Evolutionary conservation across 1,140 invertebrate genomes (phyloP), one percentile per base, ranked within the genome.

Genomic region (Mesaphorura yosii): DNA sequence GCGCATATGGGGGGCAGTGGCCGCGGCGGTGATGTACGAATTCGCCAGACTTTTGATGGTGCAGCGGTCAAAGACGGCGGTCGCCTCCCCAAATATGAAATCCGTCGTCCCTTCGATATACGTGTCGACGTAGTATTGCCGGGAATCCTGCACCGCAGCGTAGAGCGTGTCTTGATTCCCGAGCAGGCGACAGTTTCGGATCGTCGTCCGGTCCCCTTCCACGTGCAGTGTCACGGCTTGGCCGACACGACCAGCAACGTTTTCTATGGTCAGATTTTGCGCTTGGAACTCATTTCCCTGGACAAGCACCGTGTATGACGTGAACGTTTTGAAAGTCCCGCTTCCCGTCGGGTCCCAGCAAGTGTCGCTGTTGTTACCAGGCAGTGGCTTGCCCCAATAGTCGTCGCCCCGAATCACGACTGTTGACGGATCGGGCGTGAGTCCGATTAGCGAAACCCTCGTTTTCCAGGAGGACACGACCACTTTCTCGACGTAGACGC

Each of bases 291-390:
- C 41, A 20, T 42, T 42, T 12, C 41, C 41, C 22, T 20, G 12
- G 41, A 42, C 41, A 14, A 42, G 22, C 15, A 42, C 41, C 12
- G 41, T 14, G 41, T 42, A 42, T 10, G 41, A 42, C 19, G 41
- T 42, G 12, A 12, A 12, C 7, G 41, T 42, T 10, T 20, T 20
- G 12, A 42, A 14, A 12, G 15, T 20, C 12, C 19, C 41, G 12
- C 41, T 20, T 10, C 41, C 41, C 12, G n/a, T 37, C 10, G 34
- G 34, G 34, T 37, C 34, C 34, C 12, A 37, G n/a, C 34, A 37
- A n/a, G n/a, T n/a, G n/a, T n/a, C n/a, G n/a, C n/a, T n/a, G n/a
- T n/a, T n/a, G n/a, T n/a, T n/a, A n/a, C n/a, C n/a, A 7, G 41
- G 41, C 19, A 42, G 22, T 20, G 41, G 41, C 22, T 42, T 42